These are phyloP conservation scores for Mesocricetus auratus DNA, from an alignment of 2,113 vertebrate species.

Conservation along the genomic window DNA sequence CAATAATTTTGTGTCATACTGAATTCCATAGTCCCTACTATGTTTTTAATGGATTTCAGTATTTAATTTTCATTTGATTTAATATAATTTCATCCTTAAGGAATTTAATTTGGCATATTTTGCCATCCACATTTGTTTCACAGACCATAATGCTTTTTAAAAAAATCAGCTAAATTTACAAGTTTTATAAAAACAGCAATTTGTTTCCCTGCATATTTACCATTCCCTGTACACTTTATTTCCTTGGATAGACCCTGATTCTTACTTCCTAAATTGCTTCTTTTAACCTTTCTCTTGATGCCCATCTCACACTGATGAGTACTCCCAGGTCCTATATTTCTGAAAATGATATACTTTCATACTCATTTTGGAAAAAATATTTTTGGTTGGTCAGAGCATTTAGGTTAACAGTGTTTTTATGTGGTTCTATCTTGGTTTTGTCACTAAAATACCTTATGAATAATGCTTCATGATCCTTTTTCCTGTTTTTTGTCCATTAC, in stretches of 20 bases:
- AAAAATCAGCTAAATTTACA: neutral
- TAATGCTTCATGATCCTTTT: neutral
- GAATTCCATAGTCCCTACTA: neutral
- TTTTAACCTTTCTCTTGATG: neutral
- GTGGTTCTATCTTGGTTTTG: neutral
- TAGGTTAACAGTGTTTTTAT: neutral
- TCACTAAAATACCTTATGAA: neutral
- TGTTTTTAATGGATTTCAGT: neutral
- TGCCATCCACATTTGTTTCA: neutral
- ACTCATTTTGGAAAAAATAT: neutral
- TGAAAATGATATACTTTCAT: slow-evolving; percentile 31
- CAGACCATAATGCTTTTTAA: neutral
- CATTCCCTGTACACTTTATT: neutral
- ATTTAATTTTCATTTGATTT: neutral
- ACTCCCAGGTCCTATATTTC: neutral
- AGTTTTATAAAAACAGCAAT: neutral
- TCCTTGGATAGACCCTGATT: neutral
- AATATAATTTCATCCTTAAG: neutral
- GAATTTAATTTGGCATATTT: neutral
- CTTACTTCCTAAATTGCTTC: neutral
- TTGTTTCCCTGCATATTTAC: neutral
- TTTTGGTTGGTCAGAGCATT: neutral
- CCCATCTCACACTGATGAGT: neutral
- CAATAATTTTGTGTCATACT: neutral
- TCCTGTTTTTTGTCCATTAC: neutral